Evolutionary conservation across 2,797 vertebrate species (phyloP).

Genomic region (Lophotriccus pileatus): DNA sequence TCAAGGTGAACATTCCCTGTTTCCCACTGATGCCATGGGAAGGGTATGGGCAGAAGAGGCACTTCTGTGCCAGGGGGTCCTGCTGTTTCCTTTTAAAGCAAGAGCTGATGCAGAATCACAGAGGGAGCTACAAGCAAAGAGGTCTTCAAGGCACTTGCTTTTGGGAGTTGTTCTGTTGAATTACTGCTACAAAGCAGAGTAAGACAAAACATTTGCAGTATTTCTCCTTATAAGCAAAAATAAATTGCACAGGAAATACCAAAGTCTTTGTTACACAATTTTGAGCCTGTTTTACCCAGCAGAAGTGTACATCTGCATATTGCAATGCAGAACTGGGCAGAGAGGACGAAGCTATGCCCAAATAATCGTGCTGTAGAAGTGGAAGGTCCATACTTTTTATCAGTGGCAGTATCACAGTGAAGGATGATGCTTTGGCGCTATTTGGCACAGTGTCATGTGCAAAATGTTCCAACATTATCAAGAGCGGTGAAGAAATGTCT

Average conservation of each 20-base stretch:
- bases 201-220: background rate
- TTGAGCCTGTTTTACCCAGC: background rate
- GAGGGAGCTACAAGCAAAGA: background rate
- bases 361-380: background rate
- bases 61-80: background rate
- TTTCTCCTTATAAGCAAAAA: background rate
- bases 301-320: background rate
- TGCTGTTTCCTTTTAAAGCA: background rate
- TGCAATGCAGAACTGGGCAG: background rate
- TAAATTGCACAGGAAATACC: background rate
- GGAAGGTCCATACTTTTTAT: background rate
- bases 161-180: background rate
- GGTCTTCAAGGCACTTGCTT: background rate
- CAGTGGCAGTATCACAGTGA: background rate
- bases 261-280: background rate
- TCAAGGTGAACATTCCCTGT: background rate
- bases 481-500: background rate
- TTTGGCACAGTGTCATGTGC: background rate
- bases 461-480: background rate
- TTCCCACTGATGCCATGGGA: background rate
- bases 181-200: background rate
- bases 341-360: background rate
- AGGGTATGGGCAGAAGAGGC: background rate
- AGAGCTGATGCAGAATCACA: background rate
- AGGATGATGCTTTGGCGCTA: background rate